Percentiles rank a stretch among this genome's conserved stretches.
phyloP scores from a whole-genome alignment of 1,140 invertebrate genomes.

The Bombus cullumanus region DNA sequence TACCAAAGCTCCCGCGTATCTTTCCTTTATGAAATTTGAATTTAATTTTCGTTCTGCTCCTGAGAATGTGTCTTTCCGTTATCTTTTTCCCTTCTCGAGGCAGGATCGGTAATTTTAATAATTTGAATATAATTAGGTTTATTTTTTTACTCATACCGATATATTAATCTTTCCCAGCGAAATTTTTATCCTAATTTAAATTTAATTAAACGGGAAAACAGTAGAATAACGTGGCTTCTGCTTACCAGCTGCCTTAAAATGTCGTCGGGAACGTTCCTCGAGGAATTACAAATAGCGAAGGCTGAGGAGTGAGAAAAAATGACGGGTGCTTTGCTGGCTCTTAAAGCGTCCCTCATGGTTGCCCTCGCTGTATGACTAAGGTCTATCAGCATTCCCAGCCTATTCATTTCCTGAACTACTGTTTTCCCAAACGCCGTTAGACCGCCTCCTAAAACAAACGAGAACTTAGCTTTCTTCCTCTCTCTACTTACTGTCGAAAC shows the following conservation, averaged over 20 bases:
- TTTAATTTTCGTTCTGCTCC: neutral
- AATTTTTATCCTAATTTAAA: neutral
- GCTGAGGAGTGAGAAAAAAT: constrained; percentile 96
- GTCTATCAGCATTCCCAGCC: constrained; percentile 95
- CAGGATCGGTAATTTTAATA: too few relatives aligned
- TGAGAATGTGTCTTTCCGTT: too few relatives aligned
- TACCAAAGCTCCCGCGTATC: neutral
- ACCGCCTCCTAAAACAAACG: constrained; percentile 74
- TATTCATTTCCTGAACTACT: constrained; percentile 92
- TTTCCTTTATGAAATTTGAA: neutral
- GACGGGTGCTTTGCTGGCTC: constrained; percentile 90
- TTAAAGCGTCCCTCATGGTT: constrained; percentile 91
- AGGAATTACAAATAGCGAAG: constrained; percentile 91
- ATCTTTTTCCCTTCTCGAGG: too few relatives aligned
- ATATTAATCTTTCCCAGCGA: neutral
- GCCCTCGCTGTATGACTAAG: constrained; percentile 91
- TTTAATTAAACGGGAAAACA: neutral
- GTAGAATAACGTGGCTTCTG: neutral
- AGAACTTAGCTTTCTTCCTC: neutral
- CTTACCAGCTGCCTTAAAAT: constrained; percentile 90
- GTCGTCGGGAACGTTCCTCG: constrained; percentile 93
- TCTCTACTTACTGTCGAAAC: neutral
- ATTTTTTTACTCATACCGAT: neutral
- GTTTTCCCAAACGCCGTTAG: constrained; percentile 84
- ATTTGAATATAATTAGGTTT: neutral